Evolutionary conservation across 2,113 vertebrate species (phyloP).

Genomic region (Notiomystis cincta): DNA sequence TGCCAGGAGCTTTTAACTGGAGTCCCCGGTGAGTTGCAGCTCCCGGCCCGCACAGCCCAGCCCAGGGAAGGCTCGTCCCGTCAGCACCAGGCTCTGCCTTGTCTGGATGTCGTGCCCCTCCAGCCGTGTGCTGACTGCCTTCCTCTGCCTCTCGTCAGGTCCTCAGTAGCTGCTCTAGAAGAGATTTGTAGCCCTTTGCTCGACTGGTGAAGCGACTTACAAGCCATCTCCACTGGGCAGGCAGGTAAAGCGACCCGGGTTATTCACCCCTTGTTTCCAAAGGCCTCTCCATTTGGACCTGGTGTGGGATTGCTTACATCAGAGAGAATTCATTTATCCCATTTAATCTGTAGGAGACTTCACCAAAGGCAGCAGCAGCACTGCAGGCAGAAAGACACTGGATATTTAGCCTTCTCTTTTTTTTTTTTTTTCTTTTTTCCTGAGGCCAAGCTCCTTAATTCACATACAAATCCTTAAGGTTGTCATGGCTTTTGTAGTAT

Average conservation of each 20-base stretch:
- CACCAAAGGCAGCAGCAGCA: conserved; percentile 13
- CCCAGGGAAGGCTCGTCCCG: conserved; percentile 2
- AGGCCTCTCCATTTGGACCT: conserved; percentile 20
- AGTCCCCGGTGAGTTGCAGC: not conserved
- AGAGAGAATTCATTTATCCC: not conserved
- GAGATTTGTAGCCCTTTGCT: conserved; percentile 66
- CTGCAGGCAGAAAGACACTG: not conserved
- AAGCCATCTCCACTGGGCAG: conserved; percentile 64
- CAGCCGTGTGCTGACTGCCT: conserved; percentile 67
- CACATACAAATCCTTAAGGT: not conserved
- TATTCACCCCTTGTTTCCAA: conserved; percentile 36
- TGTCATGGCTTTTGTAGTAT: not conserved
- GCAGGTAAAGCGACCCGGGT: conserved; percentile 65
- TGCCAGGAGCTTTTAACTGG: not conserved
- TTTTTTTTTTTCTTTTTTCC: too few species aligned
- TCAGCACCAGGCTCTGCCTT: conserved; percentile 26
- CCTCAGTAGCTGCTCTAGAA: conserved; percentile 67
- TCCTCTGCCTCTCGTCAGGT: conserved; percentile 68
- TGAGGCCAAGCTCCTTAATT: not conserved
- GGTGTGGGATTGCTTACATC: conserved; percentile 28
- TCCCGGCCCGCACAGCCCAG: not conserved
- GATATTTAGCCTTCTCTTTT: not conserved
- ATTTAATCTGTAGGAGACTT: not conserved
- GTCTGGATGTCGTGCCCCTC: conserved; percentile 44
- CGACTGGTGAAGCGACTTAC: conserved; percentile 56